Evolutionary conservation across 2,888 invertebrate genomes (phyloP).

Genomic region (Macrosiphum euphorbiae): DNA sequence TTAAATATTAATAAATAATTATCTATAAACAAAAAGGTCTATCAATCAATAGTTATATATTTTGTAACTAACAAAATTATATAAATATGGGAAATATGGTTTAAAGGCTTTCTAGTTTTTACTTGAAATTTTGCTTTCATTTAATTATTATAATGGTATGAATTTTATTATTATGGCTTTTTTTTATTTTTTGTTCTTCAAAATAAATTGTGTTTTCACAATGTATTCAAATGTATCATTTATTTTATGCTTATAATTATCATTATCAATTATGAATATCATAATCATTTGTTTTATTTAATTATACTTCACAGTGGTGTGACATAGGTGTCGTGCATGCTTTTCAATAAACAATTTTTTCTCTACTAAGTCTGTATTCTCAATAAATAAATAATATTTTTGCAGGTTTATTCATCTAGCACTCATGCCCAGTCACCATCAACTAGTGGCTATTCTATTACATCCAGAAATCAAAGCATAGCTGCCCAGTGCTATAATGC

Average conservation of each 20-base stretch:
- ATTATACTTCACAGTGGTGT: neutral
- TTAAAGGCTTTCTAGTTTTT: neutral
- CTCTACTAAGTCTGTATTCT: neutral
- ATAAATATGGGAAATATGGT: neutral
- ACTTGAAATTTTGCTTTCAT: neutral
- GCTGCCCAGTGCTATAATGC: too few species aligned
- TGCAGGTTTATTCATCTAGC: constrained; percentile 54
- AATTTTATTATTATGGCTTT: too few species aligned
- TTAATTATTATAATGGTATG: too few species aligned
- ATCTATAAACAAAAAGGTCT: neutral
- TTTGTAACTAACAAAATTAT: neutral
- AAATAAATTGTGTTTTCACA: too few species aligned
- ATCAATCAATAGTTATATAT: neutral
- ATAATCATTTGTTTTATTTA: neutral
- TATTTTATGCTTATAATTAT: too few species aligned
- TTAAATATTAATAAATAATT: neutral
- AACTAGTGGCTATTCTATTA: constrained; percentile 34
- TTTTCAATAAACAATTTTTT: neutral
- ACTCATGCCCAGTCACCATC: neutral
- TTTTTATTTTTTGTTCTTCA: too few species aligned
- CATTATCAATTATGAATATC: too few species aligned
- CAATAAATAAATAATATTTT: constrained; percentile 47
- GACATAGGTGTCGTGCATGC: constrained; percentile 10
- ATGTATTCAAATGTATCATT: too few species aligned
- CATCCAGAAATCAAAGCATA: too few species aligned